Evolutionary conservation across 2,797 vertebrate genomes (phyloP).

Genomic region (Cynopterus sphinx): DNA sequence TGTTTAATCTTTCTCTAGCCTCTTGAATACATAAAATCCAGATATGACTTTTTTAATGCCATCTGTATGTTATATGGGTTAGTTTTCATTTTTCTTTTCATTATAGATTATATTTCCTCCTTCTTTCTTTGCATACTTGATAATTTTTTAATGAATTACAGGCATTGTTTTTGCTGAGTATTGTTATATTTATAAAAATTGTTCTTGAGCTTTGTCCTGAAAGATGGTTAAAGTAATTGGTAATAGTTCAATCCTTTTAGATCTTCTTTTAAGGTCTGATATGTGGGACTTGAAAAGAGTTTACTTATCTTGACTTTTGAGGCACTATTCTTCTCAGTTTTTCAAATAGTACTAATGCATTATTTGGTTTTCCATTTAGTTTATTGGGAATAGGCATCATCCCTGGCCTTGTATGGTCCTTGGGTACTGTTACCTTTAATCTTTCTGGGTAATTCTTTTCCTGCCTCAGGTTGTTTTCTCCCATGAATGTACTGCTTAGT

Average conservation of each 20-base stretch:
- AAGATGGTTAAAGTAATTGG: background rate
- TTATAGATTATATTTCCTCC: background rate
- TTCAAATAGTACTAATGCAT: background rate
- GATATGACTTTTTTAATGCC: conserved; percentile 28
- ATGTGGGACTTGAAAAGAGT: background rate
- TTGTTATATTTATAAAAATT: conserved; percentile 4
- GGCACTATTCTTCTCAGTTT: background rate
- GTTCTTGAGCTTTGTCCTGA: background rate
- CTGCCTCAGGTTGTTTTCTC: background rate
- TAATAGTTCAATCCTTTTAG: background rate
- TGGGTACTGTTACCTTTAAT: background rate
- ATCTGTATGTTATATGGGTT: background rate
- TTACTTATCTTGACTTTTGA: background rate
- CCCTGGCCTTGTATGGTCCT: background rate
- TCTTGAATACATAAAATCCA: background rate
- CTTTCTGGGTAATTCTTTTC: background rate
- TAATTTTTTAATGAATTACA: background rate
- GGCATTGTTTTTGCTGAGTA: background rate
- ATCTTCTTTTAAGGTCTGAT: background rate
- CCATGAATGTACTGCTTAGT: background rate
- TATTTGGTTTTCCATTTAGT: background rate
- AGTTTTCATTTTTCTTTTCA: background rate
- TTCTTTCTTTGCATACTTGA: background rate
- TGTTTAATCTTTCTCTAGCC: background rate
- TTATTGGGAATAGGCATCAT: background rate